A percentile compares a stretch with the other conserved stretches of the same genome.
Evolutionary conservation across 92 coral and sea anemone genomes (phyloP).

Genomic region (Muricea muricata): DNA sequence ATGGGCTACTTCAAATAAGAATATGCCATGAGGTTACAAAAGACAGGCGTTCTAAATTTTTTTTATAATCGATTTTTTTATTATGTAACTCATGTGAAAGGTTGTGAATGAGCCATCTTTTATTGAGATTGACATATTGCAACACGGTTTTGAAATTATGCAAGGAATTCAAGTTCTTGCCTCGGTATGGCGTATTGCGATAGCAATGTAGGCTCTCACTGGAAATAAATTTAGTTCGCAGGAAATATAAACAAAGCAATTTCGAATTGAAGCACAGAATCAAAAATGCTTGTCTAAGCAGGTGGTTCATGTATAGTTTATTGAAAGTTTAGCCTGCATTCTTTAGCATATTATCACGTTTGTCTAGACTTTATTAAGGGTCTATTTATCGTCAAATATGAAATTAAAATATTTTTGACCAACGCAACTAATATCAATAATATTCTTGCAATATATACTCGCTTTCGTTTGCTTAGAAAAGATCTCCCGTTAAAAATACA

Average conservation of each 20-base stretch:
- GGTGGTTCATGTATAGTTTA: neutral
- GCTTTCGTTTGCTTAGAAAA: neutral
- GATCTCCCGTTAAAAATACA: neutral
- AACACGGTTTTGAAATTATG: neutral
- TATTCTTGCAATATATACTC: neutral
- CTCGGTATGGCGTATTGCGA: slow-evolving; percentile 2
- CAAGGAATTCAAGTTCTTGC: neutral
- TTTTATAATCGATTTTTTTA: neutral
- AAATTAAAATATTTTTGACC: neutral
- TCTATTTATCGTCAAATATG: neutral
- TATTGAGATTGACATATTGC: neutral
- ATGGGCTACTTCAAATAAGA: neutral
- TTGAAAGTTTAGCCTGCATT: neutral
- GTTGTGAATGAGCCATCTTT: neutral
- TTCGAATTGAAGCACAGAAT: neutral
- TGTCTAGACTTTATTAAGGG: neutral
- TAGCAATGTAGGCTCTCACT: neutral
- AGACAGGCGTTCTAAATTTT: neutral
- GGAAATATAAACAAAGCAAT: neutral
- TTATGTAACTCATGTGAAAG: neutral
- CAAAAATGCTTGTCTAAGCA: neutral
- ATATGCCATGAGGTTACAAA: neutral
- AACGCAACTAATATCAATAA: neutral
- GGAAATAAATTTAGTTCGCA: neutral
- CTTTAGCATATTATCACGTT: neutral